These are phyloP conservation scores for Carcharodon carcharias DNA, from an alignment of 2,797 vertebrate genomes.

Conservation along the genomic window DNA sequence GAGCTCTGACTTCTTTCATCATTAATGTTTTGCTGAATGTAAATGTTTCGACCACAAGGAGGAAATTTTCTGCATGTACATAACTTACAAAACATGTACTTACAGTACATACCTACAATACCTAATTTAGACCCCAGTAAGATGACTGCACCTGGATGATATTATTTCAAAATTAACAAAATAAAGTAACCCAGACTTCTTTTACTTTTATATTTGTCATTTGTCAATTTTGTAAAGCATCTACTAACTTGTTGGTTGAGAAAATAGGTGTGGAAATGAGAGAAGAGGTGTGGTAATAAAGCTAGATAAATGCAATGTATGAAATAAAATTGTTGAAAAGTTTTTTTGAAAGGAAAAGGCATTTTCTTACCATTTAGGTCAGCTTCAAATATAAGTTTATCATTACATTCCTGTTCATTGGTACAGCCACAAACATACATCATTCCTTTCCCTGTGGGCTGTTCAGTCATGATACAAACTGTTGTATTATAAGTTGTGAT, in stretches of 20 bases:
- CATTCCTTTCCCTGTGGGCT: constrained; percentile 55
- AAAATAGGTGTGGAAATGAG: not conserved
- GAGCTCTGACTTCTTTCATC: not conserved
- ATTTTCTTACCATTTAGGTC: constrained; percentile 62
- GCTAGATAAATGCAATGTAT: not conserved
- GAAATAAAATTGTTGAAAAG: too few species aligned
- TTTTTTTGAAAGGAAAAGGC: fast-evolving
- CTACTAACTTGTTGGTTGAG: not conserved
- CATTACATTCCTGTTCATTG: constrained; percentile 76
- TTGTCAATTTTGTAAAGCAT: not conserved
- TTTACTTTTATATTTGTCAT: not conserved
- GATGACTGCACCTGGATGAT: not conserved
- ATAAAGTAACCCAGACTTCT: not conserved
- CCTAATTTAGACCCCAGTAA: not conserved
- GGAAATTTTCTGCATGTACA: not conserved
- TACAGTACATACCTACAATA: too few species aligned
- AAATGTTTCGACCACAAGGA: not conserved
- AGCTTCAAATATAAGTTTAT: constrained; percentile 76
- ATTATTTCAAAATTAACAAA: not conserved
- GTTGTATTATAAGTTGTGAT: constrained; percentile 70
- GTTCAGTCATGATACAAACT: constrained; percentile 66
- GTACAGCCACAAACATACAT: constrained; percentile 72
- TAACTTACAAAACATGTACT: not conserved
- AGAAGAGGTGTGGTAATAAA: not conserved
- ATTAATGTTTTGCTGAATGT: not conserved